These are phyloP conservation scores for Rhynchophorus ferrugineus DNA, from an alignment of 1,140 invertebrate species.

Conservation along the genomic window DNA sequence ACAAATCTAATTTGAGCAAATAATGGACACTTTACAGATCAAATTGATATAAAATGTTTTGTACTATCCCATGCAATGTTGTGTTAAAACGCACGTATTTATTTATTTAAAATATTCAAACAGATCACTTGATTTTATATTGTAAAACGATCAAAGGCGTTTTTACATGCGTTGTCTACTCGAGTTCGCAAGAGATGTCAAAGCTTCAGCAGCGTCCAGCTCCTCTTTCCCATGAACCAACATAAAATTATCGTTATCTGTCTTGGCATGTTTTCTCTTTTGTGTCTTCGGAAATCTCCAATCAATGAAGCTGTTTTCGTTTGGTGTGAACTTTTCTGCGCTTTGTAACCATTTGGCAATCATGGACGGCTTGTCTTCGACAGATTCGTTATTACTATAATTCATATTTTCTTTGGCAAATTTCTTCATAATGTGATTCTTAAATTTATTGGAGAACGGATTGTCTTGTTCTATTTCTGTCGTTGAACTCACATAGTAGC, in stretches of 20 bases:
- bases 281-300: conserved; percentile 41
- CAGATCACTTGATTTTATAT: too few relatives aligned
- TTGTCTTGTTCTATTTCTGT: conserved; percentile 36
- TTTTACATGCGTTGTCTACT: conserved; percentile 10
- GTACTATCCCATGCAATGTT: too few relatives aligned
- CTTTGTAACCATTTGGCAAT: conserved; percentile 63
- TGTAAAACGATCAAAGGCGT: too few relatives aligned
- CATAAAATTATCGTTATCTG: conserved; percentile 3
- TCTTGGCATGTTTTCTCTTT: conserved; percentile 27
- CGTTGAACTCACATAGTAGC: conserved; percentile 39
- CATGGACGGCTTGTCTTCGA: conserved; percentile 45
- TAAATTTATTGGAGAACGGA: conserved; percentile 43
- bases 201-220: conserved; percentile 60
- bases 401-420: conserved; percentile 41
- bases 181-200: conserved; percentile 48
- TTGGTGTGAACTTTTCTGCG: conserved; percentile 56
- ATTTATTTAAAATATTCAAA: too few relatives aligned
- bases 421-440: conserved; percentile 52
- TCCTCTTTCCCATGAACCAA: conserved; percentile 53
- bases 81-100: too few relatives aligned
- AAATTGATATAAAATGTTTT: too few relatives aligned
- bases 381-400: conserved; percentile 26
- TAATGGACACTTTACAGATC: too few relatives aligned
- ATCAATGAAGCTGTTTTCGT: conserved; percentile 57
- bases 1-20: too few relatives aligned